Evolutionary conservation across 2,888 invertebrate species (phyloP).

Genomic region (Argynnis bischoffii): DNA sequence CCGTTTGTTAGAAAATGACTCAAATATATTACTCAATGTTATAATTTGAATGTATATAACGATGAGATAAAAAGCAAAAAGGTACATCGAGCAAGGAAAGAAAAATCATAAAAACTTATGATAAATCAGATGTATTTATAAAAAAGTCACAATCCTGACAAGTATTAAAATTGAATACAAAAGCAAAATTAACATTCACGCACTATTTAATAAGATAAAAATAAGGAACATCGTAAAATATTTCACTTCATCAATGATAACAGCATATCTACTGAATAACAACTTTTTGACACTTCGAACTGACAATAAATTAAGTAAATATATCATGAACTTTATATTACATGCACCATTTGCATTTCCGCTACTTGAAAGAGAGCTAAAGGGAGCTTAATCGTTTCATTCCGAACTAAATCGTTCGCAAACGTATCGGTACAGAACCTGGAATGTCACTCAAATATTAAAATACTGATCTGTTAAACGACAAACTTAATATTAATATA

Average conservation of each 20-base stretch:
- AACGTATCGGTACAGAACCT: conserved; percentile 62
- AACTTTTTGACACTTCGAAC: conserved; percentile 52
- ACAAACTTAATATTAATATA: conserved; percentile 56
- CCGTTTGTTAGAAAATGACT: conserved; percentile 57
- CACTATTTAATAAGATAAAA: conserved; percentile 40
- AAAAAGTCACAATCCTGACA: conserved; percentile 26
- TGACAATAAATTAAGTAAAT: conserved; percentile 46
- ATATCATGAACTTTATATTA: conserved; percentile 24
- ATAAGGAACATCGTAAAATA: conserved; percentile 50
- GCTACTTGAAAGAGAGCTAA: conserved; percentile 45
- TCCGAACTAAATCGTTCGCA: conserved; percentile 35
- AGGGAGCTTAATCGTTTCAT: conserved; percentile 32
- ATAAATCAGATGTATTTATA: conserved; percentile 16
- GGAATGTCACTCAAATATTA: conserved; percentile 81
- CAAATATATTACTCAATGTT: conserved; percentile 55
- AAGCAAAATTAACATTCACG: conserved; percentile 34
- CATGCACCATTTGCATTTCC: conserved; percentile 39
- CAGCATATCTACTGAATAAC: conserved; percentile 49
- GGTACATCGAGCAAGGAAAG: conserved; percentile 43
- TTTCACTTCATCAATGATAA: conserved; percentile 44
- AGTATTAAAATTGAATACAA: conserved; percentile 33
- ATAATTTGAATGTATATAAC: conserved; percentile 40
- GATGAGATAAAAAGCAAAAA: conserved; percentile 61
- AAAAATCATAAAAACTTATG: conserved; percentile 17
- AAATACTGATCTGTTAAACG: conserved; percentile 80